Evolutionary conservation across 2,888 invertebrate species (phyloP).

Genomic region (Spodoptera littoralis): DNA sequence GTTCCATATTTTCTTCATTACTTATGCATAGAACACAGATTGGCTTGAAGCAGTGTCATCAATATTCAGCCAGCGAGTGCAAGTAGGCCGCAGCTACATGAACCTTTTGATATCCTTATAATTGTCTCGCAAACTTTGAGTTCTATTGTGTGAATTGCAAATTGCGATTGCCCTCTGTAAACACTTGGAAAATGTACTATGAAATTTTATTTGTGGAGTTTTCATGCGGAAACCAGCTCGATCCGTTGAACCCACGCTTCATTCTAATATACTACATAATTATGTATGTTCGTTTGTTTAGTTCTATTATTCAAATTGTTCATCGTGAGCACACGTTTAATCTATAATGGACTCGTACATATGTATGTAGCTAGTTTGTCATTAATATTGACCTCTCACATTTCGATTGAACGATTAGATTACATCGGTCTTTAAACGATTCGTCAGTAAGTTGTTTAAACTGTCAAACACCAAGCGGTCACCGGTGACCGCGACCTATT

Average conservation of each 20-base stretch:
- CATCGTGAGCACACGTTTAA: neutral
- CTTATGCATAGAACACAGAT: slow-evolving; percentile 87
- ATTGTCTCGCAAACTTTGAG: slow-evolving; percentile 50
- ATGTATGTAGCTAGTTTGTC: neutral
- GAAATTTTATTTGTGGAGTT: slow-evolving; percentile 42
- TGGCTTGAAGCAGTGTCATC: slow-evolving; percentile 81
- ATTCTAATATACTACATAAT: slow-evolving; percentile 9
- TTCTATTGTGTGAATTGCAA: slow-evolving; percentile 55
- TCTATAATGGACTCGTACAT: neutral
- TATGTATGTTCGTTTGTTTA: neutral
- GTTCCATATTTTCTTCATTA: slow-evolving; percentile 85
- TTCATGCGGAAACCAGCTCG: slow-evolving; percentile 20
- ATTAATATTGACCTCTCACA: slow-evolving; percentile 5
- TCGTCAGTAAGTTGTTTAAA: neutral
- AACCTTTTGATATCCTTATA: slow-evolving; percentile 66
- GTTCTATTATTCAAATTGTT: slow-evolving; percentile 8
- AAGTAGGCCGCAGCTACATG: slow-evolving; percentile 66
- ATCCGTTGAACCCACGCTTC: slow-evolving; percentile 1
- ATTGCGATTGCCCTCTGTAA: slow-evolving; percentile 51
- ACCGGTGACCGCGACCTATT: no score
- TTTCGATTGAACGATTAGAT: slow-evolving; percentile 10
- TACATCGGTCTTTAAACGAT: slow-evolving; percentile 1
- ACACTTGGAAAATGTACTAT: slow-evolving; percentile 24
- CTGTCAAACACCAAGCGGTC: no score
- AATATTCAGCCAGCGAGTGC: slow-evolving; percentile 81